A percentile compares a stretch with the other conserved stretches of the same genome.
Conservation (phyloP, 2,888 invertebrate species). For the Amiota mariae region DNA sequence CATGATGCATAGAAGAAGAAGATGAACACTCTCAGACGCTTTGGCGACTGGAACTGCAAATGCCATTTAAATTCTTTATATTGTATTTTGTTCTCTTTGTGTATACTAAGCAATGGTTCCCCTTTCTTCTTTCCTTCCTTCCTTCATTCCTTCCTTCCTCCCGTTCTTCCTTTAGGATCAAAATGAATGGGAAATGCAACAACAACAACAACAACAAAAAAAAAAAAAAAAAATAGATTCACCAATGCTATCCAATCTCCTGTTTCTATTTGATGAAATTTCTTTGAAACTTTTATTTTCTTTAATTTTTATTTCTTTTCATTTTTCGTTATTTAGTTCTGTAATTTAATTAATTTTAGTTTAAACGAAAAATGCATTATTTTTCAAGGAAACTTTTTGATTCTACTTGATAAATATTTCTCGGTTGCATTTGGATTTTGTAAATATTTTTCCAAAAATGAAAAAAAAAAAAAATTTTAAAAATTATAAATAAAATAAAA, state of each 20-base stretch:
- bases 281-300: constrained; percentile 4
- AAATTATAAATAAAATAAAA: constrained; percentile 47
- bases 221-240: too few species aligned
- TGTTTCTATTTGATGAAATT: too few species aligned
- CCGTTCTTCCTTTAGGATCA: too few species aligned
- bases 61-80: constrained; percentile 13
- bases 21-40: constrained; percentile 48
- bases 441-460: constrained; percentile 54
- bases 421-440: constrained; percentile 61
- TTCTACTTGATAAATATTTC: not conserved
- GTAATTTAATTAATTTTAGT: constrained; percentile 47
- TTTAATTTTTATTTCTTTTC: constrained; percentile 15
- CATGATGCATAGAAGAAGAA: constrained; percentile 67
- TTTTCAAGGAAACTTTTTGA: constrained; percentile 33
- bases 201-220: too few species aligned
- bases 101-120: too few species aligned
- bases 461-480: constrained; percentile 8
- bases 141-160: too few species aligned
- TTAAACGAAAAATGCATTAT: not conserved
- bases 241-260: too few species aligned
- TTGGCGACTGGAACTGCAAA: constrained; percentile 1
- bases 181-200: too few species aligned
- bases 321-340: constrained; percentile 36
- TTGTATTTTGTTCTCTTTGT: too few species aligned
- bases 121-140: too few species aligned